Evolutionary conservation across 2,888 invertebrate species (phyloP).

Genomic region (Crematogaster levior): DNA sequence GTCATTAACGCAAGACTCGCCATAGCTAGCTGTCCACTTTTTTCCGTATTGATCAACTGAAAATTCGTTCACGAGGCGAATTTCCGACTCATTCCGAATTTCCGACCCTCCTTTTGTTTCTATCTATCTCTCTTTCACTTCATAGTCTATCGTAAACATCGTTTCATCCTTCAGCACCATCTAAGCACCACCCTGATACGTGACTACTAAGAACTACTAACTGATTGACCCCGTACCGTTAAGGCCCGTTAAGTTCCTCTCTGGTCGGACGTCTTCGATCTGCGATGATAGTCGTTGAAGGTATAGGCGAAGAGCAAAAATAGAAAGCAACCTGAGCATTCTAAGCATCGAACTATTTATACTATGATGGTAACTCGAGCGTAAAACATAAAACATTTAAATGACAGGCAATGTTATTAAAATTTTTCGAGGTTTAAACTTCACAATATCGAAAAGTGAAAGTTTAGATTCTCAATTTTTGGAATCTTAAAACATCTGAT

Average conservation of each 20-base stretch:
- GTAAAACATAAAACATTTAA: conserved; percentile 16
- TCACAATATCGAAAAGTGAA: not conserved
- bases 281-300: conserved; percentile 49
- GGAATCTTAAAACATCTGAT: not conserved
- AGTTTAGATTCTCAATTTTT: not conserved
- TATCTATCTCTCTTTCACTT: conserved; percentile 27
- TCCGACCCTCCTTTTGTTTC: not conserved
- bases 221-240: conserved; percentile 73
- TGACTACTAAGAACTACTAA: conserved; percentile 68
- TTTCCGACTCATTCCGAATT: conserved; percentile 18
- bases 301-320: conserved; percentile 38
- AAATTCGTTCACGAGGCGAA: conserved; percentile 61
- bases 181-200: conserved; percentile 71
- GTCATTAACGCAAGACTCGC: conserved; percentile 70
- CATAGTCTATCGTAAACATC: conserved; percentile 57
- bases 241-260: conserved; percentile 69
- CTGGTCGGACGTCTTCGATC: conserved; percentile 64
- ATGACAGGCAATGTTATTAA: not conserved
- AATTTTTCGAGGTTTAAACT: not conserved
- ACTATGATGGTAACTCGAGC: not conserved
- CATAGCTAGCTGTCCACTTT: conserved; percentile 65
- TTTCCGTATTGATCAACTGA: conserved; percentile 60
- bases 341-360: not conserved
- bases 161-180: conserved; percentile 72
- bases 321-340: conserved; percentile 29